Evolutionary conservation across 2,113 vertebrate genomes (phyloP).

Genomic region (Strix uralensis): DNA sequence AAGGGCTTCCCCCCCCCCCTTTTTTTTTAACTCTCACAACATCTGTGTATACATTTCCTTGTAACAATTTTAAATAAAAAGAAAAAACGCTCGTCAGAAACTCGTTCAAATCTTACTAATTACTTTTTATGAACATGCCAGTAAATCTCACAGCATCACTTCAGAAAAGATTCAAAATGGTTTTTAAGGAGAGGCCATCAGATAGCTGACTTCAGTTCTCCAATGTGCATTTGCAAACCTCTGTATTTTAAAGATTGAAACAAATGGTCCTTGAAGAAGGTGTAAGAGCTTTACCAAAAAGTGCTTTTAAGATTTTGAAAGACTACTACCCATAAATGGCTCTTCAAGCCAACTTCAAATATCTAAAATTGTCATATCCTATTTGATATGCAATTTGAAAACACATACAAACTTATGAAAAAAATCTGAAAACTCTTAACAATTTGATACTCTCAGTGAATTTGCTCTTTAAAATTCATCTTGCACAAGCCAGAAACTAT

Average conservation of each 20-base stretch:
- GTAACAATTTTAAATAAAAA: background rate
- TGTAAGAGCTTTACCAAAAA: background rate
- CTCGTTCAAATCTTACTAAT: background rate
- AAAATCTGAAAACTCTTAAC: background rate
- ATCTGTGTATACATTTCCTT: constrained; percentile 72
- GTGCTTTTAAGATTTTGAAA: background rate
- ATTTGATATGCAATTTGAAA: background rate
- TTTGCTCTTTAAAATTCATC: background rate
- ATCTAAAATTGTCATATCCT: background rate
- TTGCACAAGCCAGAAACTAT: background rate
- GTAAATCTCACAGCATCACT: background rate
- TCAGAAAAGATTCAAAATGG: background rate
- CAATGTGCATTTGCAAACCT: background rate
- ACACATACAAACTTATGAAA: fast-evolving
- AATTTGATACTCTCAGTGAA: background rate
- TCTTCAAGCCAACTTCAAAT: background rate
- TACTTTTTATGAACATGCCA: background rate
- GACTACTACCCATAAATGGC: background rate
- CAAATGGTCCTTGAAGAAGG: background rate
- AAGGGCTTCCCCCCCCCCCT: background rate
- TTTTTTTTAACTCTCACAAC: constrained; percentile 63
- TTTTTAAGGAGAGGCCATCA: background rate
- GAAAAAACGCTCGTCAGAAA: background rate
- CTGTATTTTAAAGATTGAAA: background rate
- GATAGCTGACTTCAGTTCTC: background rate